Base-by-base conservation (phyloP, 1,140 invertebrate genomes). In the Cydia amplana region DNA sequence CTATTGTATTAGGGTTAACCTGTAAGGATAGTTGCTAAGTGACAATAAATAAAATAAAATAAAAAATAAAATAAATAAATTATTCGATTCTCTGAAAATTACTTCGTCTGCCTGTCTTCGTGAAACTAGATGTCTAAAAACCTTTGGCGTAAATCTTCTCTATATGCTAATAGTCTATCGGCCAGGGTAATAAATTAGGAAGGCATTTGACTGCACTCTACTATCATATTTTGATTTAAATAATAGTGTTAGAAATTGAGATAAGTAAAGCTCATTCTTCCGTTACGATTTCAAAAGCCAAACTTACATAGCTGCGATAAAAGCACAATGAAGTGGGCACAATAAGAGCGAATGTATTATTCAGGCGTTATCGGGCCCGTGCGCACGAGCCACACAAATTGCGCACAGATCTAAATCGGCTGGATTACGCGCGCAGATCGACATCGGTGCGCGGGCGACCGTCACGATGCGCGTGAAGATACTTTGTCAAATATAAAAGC, bases 281-380 rank as follows among this genome's bases (percentile, higher is more conserved):
- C 55, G 20, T 12, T 60, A 60, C 55, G 55, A 60, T 60, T 60
- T 23, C 55, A 60, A 60, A 23, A 60, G 55, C 1, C 55, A 60
- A 18, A 51, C 49, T 60, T n/a, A 36, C 32, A 36, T 32, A 67
- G 28, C 5, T n/a, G n/a, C 28, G 25, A 36, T 18, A 36, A 18
- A 70, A 23, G 32, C 32, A 70, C 65, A 70, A 70, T 70, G 32
- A 36, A 70, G 28, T 36, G 32, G 28, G 32, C 36, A 80, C 77
- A 80, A 82, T 74, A 79, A 85, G 84, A 86, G 80, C 83, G 80
- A 85, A 83, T 83, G 85, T 85, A 86, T 85, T 83, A 86, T 86
- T 84, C 82, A 83, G 80, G 74, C 72, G 65, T 83, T 86, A 84
- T 85, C 83, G 72, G 60, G 80, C 74, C 23, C 78, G 78, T 51